Base-by-base conservation (phyloP, 2,888 invertebrate genomes). In the Mantis religiosa region DNA sequence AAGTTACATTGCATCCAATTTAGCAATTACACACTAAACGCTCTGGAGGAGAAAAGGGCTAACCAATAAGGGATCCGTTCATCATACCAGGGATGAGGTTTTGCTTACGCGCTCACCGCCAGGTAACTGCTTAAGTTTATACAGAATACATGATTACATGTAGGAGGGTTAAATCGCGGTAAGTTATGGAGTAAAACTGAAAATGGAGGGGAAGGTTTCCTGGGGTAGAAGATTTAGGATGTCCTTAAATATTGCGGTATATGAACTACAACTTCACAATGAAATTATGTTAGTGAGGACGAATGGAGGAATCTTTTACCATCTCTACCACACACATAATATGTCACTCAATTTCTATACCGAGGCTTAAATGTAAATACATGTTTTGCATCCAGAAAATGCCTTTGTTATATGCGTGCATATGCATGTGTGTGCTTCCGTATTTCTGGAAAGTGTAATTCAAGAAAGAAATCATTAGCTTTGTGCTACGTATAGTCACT, bases 1-100 rank as follows among this genome's bases (percentile, higher is more conserved):
- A 87, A 82, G 41, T 87, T 82, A 41, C 82, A 87, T 82, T 87
- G 81, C 82, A 41, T 82, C 82, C 87, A 87, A 87, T 87, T 87
- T 87, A 87, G 82, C 87, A 82, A 87, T 87, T 87, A 87, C 34
- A 87, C 82, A 27, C 82, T 87, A 87, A 87, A 41, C 34, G 34
- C 41, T 87, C 25, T 15, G 87, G 34, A 30, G 30, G 30, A 14
- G 30, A 30, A 84, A 25, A 82, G 34, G 30, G n/a, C n/a, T n/a
- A n/a, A 6, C 34, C 82, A 82, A 30, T 34, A 82, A 27, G 82
- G 30, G 34, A 82, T 34, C 12, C 87, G 87, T 87, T 87, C 82
- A 82, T 87, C 87, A 87, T 82, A 54, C 15, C 54, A 25, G 54
- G 54, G 3, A 71, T 71, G 54, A 71, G 54, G 54, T 71, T 71